Percentiles rank a stretch among this genome's conserved stretches.
Evolutionary conservation across 2,113 vertebrate genomes (phyloP).

Genomic region (Mus spicilegus): DNA sequence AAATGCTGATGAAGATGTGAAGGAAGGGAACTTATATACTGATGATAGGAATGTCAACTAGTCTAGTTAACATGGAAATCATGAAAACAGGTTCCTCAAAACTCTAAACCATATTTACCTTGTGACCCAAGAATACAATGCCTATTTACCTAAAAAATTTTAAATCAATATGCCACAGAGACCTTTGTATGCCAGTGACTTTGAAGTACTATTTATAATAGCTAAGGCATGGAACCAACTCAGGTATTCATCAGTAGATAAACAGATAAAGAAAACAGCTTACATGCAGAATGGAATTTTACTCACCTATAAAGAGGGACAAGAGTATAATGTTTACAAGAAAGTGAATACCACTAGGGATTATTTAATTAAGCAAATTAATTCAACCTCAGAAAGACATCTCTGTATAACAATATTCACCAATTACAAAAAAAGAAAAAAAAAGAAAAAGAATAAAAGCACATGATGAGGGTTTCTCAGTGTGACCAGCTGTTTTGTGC

Average conservation of each 20-base stretch:
- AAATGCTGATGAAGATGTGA: not conserved
- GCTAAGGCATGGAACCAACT: not conserved
- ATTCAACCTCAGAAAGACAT: not conserved
- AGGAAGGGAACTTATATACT: not conserved
- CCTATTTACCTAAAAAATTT: not conserved
- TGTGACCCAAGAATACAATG: not conserved
- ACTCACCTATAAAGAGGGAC: not conserved
- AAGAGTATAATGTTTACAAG: not conserved
- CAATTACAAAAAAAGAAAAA: not conserved
- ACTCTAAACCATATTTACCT: not conserved
- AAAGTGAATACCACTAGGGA: not conserved
- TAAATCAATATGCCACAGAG: not conserved
- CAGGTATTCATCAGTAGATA: not conserved
- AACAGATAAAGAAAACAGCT: not conserved
- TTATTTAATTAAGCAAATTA: not conserved
- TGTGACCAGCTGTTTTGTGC: not conserved
- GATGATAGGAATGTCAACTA: not conserved
- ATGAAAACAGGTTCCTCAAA: not conserved
- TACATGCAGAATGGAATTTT: not conserved
- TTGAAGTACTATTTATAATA: not conserved
- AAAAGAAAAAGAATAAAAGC: not conserved
- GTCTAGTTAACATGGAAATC: not conserved
- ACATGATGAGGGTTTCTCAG: not conserved
- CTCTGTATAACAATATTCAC: not conserved
- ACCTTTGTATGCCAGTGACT: not conserved